A percentile compares a stretch with the other conserved stretches of the same genome.
Conservation (phyloP, 2,888 invertebrate species). For the Drosophila neotestacea region DNA sequence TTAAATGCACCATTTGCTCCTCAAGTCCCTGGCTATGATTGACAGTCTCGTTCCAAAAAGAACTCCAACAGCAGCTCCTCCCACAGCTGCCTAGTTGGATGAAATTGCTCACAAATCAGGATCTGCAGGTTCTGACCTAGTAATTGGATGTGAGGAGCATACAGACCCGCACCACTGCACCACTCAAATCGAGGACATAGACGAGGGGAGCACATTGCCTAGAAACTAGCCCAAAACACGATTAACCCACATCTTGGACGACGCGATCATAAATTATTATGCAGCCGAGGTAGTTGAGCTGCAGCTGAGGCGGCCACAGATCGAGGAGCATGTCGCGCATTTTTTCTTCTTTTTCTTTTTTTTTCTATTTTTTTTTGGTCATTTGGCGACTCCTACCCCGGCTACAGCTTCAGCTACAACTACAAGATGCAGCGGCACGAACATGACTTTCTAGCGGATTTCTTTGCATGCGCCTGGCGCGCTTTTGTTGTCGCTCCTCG, state of each 20-base stretch:
- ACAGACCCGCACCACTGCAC: conserved; percentile 46
- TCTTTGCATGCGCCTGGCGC: conserved; percentile 74
- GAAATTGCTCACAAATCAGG: conserved; percentile 75
- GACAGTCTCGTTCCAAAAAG: conserved; percentile 29
- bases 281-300: conserved; percentile 64
- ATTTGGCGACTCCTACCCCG: conserved; percentile 48
- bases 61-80: conserved; percentile 26
- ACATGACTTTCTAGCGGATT: conserved; percentile 82
- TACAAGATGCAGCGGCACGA: conserved; percentile 65
- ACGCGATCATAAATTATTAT: conserved; percentile 85
- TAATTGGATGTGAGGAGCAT: conserved; percentile 73
- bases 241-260: conserved; percentile 86
- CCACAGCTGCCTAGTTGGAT: conserved; percentile 43
- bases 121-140: conserved; percentile 82
- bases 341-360: conserved; percentile 13
- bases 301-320: conserved; percentile 34
- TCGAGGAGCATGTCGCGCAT: conserved; percentile 59
- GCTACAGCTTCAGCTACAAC: too few species aligned
- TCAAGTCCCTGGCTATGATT: conserved; percentile 38
- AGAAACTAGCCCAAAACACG: conserved; percentile 85
- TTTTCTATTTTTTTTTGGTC: conserved; percentile 36
- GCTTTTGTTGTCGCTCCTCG: conserved; percentile 63
- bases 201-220: conserved; percentile 31
- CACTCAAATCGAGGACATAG: conserved; percentile 17
- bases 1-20: conserved; percentile 48